Evolutionary conservation across 2,797 vertebrate genomes (phyloP), one percentile per base, ranked within the genome.

Genomic region (Hippopotamyrus pictus): DNA sequence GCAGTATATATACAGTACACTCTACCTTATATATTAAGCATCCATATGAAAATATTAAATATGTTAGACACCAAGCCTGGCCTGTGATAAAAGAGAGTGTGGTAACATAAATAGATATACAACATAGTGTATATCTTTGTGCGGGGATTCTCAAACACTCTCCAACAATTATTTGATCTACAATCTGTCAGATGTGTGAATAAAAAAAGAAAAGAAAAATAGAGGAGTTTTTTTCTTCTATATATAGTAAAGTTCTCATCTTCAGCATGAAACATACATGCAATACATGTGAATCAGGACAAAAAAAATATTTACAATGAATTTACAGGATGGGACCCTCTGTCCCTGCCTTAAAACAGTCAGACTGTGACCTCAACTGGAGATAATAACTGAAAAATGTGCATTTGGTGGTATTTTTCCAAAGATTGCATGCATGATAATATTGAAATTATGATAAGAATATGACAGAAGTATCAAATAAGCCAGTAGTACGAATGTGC

Each of bases 241-340:
- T 94, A 96, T 96, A 97, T 96, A 95, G 97, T 94, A 93, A 93
- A 94, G 93, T 93, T 93, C 92, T 94, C 91, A 92, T 96, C 96
- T 97, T 97, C 96, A 96, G 95, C 93, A 95, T 95, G 94, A 96
- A 96, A 95, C 93, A 95, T 96, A 96, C 98, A 99, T 99, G 98
- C 98, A 98, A 96, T 98, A 97, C 95, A 96, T 94, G 95, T 95
- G 96, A 97, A 97, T 94, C 96, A 97, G 96, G 97, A 97, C 96
- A 57, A 91, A 95, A 97, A 97, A 97, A 97, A 95, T 99, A 99
- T 99, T 96, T 99, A 99, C 98, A 99, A 92, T 93, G 94, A 95
- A 96, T 96, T 93, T 97, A 98, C 97, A 99, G 50, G 82, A 37
- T 5, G 62, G 94, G 93, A 96, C 93, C 91, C 93, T 93, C 93